Percentiles rank a stretch among this genome's conserved stretches.
phyloP scores from a whole-genome alignment of 2,797 vertebrate genomes.

The Anguilla marmorata region DNA sequence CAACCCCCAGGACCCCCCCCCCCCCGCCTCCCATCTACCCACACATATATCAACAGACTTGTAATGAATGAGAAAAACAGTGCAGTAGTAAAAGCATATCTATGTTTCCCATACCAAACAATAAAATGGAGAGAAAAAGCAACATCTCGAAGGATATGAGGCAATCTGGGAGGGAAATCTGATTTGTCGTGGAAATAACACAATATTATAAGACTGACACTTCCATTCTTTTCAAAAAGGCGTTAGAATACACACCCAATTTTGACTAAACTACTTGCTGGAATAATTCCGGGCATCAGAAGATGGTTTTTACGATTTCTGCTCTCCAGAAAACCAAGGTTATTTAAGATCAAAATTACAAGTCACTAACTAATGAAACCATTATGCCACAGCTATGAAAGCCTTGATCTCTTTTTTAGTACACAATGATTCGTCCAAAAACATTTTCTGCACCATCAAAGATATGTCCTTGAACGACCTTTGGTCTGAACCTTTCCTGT shows the following conservation, averaged over 20 bases:
- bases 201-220: not conserved
- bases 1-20: no score
- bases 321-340: not conserved
- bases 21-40: not conserved
- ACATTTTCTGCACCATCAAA: not conserved
- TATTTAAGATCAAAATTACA: slow-evolving; percentile 14
- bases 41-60: slow-evolving; percentile 1
- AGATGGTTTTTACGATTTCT: not conserved
- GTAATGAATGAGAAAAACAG: slow-evolving; percentile 12
- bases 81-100: not conserved
- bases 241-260: not conserved
- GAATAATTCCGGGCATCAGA: not conserved
- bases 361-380: not conserved
- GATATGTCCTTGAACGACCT: slow-evolving; percentile 29
- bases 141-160: not conserved
- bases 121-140: not conserved
- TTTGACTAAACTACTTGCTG: slow-evolving; percentile 8
- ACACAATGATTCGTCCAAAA: slow-evolving; percentile 15
- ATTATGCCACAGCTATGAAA: slow-evolving; percentile 11
- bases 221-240: slow-evolving; percentile 15
- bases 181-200: slow-evolving; percentile 6
- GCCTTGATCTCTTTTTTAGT: not conserved
- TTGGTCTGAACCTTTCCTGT: slow-evolving; percentile 8
- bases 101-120: not conserved
- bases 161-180: slow-evolving; percentile 9